Evolutionary conservation across 1,140 invertebrate genomes (phyloP).

Genomic region (Hyposmocoma kahamanoa): DNA sequence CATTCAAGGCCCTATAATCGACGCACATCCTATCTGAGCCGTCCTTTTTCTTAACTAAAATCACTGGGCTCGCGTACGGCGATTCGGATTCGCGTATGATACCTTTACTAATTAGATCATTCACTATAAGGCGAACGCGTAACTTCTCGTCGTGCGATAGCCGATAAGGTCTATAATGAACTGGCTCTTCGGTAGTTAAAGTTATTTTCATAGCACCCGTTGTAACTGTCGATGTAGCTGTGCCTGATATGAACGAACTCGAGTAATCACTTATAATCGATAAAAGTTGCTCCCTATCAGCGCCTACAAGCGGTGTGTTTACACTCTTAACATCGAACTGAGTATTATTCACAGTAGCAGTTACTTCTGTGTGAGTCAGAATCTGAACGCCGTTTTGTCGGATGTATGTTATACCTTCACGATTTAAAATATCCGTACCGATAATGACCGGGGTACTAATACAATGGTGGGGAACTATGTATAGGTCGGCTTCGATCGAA

Average conservation of each 20-base stretch:
- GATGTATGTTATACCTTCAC: conserved; percentile 17
- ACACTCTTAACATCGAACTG: not conserved
- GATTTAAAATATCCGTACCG: conserved; percentile 23
- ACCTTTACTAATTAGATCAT: conserved; percentile 19
- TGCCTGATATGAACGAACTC: conserved; percentile 8
- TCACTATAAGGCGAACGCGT: conserved; percentile 19
- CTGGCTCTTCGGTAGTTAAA: conserved; percentile 1
- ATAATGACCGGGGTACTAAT: conserved; percentile 17
- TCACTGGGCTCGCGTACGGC: conserved; percentile 33
- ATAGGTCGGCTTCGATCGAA: conserved; percentile 18
- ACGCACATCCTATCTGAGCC: conserved; percentile 14
- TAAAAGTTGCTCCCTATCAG: not conserved
- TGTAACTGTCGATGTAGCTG: conserved; percentile 11
- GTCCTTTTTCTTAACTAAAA: conserved; percentile 31
- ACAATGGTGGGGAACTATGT: conserved; percentile 9
- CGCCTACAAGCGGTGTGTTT: not conserved
- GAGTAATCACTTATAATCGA: conserved; percentile 6
- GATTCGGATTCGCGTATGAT: conserved; percentile 31
- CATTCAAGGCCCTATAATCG: conserved; percentile 29
- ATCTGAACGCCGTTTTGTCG: conserved; percentile 6
- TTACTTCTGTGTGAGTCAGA: not conserved
- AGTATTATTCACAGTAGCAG: not conserved
- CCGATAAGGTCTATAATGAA: conserved; percentile 7
- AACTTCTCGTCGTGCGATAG: conserved; percentile 1
- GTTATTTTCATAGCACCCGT: conserved; percentile 14